These are phyloP conservation scores for Drosophila picticornis DNA, from an alignment of 2,888 invertebrate genomes.

Conservation along the genomic window DNA sequence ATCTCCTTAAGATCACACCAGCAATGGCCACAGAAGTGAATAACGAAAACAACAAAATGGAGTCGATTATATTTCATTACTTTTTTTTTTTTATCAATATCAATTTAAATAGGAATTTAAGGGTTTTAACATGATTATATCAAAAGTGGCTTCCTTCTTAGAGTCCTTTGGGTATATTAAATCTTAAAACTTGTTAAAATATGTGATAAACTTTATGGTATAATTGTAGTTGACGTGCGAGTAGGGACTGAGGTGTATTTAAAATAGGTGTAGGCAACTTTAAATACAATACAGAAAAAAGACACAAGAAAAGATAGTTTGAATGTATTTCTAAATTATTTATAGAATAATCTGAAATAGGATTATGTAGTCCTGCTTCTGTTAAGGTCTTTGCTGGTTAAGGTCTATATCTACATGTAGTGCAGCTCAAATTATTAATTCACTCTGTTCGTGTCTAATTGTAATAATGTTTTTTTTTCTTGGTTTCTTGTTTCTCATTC, in stretches of 20 bases:
- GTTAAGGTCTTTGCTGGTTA: conserved; percentile 36
- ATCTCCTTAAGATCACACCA: conserved; percentile 15
- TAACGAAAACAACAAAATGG: background rate
- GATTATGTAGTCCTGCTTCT: background rate
- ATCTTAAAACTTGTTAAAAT: background rate
- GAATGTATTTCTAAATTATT: background rate
- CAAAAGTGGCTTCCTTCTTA: background rate
- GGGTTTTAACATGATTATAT: background rate
- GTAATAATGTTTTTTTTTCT: conserved; percentile 11
- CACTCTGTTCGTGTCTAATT: conserved; percentile 23
- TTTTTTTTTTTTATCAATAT: background rate
- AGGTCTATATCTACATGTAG: conserved; percentile 28
- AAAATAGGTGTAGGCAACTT: background rate
- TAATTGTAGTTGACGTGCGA: background rate
- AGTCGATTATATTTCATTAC: background rate
- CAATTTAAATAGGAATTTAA: background rate
- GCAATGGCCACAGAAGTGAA: conserved; percentile 20
- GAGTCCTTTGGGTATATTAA: background rate
- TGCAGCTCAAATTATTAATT: conserved; percentile 21
- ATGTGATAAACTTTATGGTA: background rate
- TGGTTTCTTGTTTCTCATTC: conserved; percentile 7
- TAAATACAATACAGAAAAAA: background rate
- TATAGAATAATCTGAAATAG: background rate
- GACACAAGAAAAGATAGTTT: background rate
- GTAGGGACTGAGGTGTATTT: background rate